Conservation (phyloP, 1,140 invertebrate species). For the Telenomus remus region DNA sequence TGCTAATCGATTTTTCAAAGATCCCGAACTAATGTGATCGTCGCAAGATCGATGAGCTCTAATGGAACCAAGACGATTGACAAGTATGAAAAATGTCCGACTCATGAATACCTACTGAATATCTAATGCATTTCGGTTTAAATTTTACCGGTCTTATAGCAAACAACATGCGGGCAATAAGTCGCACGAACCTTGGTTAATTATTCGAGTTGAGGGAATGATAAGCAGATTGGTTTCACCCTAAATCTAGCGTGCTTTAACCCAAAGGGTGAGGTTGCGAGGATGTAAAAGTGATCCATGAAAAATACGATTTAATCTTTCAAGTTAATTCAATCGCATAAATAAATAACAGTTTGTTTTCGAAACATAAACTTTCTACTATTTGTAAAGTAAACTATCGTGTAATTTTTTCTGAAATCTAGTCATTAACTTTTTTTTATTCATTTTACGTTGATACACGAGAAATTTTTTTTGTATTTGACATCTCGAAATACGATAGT, state of each 20-base stretch:
- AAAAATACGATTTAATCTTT: conserved; percentile 41
- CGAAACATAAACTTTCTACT: background rate
- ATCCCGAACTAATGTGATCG: conserved; percentile 41
- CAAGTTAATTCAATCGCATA: conserved; percentile 7
- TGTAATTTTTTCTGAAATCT: too few species aligned
- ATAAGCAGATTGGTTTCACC: conserved; percentile 75
- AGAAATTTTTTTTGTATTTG: too few species aligned
- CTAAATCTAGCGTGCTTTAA: conserved; percentile 67
- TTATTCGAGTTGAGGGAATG: conserved; percentile 74
- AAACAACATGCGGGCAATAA: conserved; percentile 69
- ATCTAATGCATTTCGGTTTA: conserved; percentile 34
- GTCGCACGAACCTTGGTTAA: conserved; percentile 69
- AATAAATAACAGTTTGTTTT: conserved; percentile 21
- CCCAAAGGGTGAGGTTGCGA: conserved; percentile 63
- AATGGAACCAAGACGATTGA: conserved; percentile 34
- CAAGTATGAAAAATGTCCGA: conserved; percentile 39
- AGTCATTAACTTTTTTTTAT: too few species aligned
- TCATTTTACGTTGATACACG: too few species aligned
- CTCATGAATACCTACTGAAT: too few species aligned
- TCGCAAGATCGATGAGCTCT: conserved; percentile 37
- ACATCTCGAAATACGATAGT: conserved; percentile 13
- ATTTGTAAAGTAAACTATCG: too few species aligned
- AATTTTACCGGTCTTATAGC: conserved; percentile 64
- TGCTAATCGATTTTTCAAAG: conserved; percentile 68
- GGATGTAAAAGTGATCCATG: conserved; percentile 55